Evolutionary conservation across 2,113 vertebrate genomes (phyloP).

Genomic region (Rhodinocichla rosea): DNA sequence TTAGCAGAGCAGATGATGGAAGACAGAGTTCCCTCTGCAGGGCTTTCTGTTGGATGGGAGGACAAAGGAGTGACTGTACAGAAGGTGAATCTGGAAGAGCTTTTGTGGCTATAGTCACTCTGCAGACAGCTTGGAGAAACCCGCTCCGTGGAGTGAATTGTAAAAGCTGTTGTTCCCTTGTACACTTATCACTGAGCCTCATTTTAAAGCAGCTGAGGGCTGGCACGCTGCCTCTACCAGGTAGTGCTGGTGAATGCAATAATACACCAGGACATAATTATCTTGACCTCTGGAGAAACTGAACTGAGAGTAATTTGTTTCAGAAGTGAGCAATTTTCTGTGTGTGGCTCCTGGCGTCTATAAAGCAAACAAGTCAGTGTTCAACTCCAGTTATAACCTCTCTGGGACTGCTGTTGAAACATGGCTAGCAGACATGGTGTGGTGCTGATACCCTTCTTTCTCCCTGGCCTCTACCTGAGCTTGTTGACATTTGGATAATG

Average conservation of each 20-base stretch:
- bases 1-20: not conserved
- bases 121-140: not conserved
- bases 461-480: not conserved
- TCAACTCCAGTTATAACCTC: not conserved
- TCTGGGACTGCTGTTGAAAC: not conserved
- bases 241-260: not conserved
- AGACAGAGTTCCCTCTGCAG: not conserved
- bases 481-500: not conserved
- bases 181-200: not conserved
- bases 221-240: not conserved
- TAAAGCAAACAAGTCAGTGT: conserved; percentile 24
- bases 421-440: not conserved
- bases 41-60: not conserved
- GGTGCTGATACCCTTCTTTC: not conserved
- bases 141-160: not conserved
- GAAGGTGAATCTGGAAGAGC: not conserved
- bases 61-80: not conserved
- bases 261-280: not conserved
- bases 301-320: conserved; percentile 23
- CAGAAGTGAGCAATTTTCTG: not conserved
- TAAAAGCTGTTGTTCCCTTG: not conserved
- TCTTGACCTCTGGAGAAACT: not conserved
- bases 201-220: not conserved
- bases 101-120: not conserved
- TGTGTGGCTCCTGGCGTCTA: conserved; percentile 18